phyloP scores from a whole-genome alignment of 2,113 vertebrate species.

The Ptilonorhynchus violaceus region DNA sequence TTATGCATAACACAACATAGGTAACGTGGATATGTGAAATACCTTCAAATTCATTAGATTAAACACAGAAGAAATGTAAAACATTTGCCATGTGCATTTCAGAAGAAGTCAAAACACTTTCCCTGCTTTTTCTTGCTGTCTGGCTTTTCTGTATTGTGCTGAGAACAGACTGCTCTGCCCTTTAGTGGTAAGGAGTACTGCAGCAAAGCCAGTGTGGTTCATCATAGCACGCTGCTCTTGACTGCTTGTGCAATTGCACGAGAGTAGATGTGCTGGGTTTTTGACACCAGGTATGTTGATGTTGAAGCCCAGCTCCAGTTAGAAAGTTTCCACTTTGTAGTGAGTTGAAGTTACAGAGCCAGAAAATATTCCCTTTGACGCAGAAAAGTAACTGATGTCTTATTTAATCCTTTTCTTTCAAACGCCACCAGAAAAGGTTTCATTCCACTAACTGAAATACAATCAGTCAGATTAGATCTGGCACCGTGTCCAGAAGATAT shows the following conservation, averaged over 20 bases:
- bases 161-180: not conserved
- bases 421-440: not conserved
- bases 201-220: not conserved
- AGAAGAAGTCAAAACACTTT: not conserved
- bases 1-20: not conserved
- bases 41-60: not conserved
- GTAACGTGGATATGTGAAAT: not conserved
- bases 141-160: not conserved
- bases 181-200: not conserved
- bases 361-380: not conserved
- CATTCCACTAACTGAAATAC: not conserved
- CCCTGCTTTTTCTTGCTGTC: not conserved
- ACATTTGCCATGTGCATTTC: not conserved
- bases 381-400: not conserved
- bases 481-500: not conserved
- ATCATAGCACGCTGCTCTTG: not conserved
- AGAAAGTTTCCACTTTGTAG: not conserved
- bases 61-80: not conserved
- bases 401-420: not conserved
- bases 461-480: not conserved
- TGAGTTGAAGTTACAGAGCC: not conserved
- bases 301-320: not conserved
- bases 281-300: not conserved
- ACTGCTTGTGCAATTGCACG: not conserved
- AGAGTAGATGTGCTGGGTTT: not conserved